A percentile compares a stretch with the other conserved stretches of the same genome.
phyloP scores from a whole-genome alignment of 2,888 invertebrate species.

The Limnephilus marmoratus region DNA sequence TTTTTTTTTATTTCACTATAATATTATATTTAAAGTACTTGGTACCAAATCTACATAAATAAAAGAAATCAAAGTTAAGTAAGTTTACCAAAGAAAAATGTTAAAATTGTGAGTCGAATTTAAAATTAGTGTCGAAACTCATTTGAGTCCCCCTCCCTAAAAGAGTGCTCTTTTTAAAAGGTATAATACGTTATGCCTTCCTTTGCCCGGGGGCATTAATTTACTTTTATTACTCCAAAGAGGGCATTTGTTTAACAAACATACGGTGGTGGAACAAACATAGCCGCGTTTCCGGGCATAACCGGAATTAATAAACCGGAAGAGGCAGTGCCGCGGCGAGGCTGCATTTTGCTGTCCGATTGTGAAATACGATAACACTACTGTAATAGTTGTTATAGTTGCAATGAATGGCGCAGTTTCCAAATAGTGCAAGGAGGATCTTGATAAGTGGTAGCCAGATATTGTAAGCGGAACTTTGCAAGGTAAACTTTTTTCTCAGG shows the following conservation, averaged over 20 bases:
- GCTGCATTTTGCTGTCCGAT: conserved; percentile 26
- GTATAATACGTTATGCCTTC: conserved; percentile 30
- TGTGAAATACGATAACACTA: conserved; percentile 9
- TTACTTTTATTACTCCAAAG: conserved; percentile 32
- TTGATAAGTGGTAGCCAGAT: neutral
- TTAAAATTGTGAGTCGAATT: neutral
- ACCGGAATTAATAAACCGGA: conserved; percentile 15
- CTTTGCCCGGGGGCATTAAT: conserved; percentile 16
- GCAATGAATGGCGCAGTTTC: neutral
- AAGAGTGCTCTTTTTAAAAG: neutral
- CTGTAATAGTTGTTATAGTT: neutral
- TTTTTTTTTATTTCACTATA: too few species aligned
- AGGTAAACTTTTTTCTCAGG: too few species aligned
- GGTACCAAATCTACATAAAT: too few species aligned
- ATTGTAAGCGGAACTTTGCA: neutral
- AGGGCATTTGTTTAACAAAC: conserved; percentile 33
- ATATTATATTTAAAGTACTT: too few species aligned
- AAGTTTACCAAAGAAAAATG: too few species aligned
- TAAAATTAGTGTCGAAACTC: neutral
- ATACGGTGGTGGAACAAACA: conserved; percentile 15
- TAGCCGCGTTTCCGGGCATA: conserved; percentile 16
- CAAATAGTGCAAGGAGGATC: neutral
- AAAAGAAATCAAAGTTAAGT: too few species aligned
- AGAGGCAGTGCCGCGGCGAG: neutral
- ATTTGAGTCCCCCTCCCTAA: neutral